These are phyloP conservation scores for Habrosyne pyritoides DNA, from an alignment of 2,888 invertebrate genomes.

Conservation along the genomic window DNA sequence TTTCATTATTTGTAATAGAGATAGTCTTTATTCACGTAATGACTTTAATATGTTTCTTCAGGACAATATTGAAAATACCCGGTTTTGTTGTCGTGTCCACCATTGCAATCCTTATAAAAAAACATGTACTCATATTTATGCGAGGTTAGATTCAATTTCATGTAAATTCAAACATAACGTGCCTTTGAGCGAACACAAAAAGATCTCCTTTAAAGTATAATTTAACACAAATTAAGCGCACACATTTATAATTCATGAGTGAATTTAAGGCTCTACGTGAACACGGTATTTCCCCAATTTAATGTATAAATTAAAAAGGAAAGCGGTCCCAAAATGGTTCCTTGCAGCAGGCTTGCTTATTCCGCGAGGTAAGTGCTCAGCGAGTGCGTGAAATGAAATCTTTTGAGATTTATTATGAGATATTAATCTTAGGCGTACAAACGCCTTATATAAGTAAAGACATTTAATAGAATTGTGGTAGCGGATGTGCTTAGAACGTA, in stretches of 20 bases:
- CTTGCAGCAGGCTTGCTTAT: constrained; percentile 29
- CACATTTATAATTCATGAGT: constrained; percentile 64
- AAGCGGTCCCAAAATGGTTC: constrained; percentile 28
- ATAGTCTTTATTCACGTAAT: no score
- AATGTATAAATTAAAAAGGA: constrained; percentile 44
- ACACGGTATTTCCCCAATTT: constrained; percentile 44
- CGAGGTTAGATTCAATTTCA: constrained; percentile 45
- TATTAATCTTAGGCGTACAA: constrained; percentile 31
- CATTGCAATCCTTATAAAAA: no score
- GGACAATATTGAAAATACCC: no score
- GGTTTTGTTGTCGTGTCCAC: no score
- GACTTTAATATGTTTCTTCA: no score
- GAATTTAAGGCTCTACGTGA: constrained; percentile 39
- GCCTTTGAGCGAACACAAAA: constrained; percentile 40
- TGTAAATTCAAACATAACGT: constrained; percentile 54
- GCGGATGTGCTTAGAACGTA: background rate
- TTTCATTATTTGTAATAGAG: no score
- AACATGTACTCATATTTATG: constrained; percentile 1
- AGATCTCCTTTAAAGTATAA: constrained; percentile 61
- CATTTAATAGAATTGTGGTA: constrained; percentile 18
- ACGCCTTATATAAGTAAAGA: constrained; percentile 22
- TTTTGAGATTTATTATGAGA: constrained; percentile 29
- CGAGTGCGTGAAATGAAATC: constrained; percentile 16
- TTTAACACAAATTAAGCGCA: constrained; percentile 67
- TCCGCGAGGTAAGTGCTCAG: constrained; percentile 23